These are phyloP conservation scores for Pardalotus punctatus DNA, from an alignment of 2,113 vertebrate species.

Conservation along the genomic window DNA sequence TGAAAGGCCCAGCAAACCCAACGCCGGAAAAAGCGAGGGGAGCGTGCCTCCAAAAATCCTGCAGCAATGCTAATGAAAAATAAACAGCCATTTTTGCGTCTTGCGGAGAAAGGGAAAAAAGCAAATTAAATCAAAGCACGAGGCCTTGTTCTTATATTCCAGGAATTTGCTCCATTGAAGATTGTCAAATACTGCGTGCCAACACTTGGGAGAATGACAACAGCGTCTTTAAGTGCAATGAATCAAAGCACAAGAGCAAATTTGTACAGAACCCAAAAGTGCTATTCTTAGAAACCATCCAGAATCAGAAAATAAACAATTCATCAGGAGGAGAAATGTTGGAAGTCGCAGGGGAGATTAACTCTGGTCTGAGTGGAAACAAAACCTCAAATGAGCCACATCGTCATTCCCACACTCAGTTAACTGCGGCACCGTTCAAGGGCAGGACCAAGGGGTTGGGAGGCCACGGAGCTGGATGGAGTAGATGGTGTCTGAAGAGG, in stretches of 20 bases:
- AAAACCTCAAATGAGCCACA: slow-evolving; percentile 22
- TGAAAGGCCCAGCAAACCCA: background rate
- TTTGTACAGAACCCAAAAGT: background rate
- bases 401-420: background rate
- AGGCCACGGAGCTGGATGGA: background rate
- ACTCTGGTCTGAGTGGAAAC: slow-evolving; percentile 19
- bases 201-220: slow-evolving; percentile 21
- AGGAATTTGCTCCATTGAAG: slow-evolving; percentile 28
- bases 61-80: background rate
- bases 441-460: background rate
- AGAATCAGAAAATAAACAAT: slow-evolving; percentile 50
- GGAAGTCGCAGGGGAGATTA: background rate
- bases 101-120: background rate
- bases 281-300: slow-evolving; percentile 52
- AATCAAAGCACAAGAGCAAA: slow-evolving; percentile 34
- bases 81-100: slow-evolving; percentile 22
- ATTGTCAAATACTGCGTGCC: slow-evolving; percentile 39
- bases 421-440: background rate
- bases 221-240: slow-evolving; percentile 13
- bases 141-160: slow-evolving; percentile 34
- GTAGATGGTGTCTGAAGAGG: background rate
- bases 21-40: background rate
- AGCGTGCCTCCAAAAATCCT: background rate
- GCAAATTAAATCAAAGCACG: background rate
- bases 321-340: slow-evolving; percentile 10